A percentile compares a stretch with the other conserved stretches of the same genome.
These are phyloP conservation scores for Tor tambroides DNA, from an alignment of 2,113 vertebrate species.

Conservation along the genomic window DNA sequence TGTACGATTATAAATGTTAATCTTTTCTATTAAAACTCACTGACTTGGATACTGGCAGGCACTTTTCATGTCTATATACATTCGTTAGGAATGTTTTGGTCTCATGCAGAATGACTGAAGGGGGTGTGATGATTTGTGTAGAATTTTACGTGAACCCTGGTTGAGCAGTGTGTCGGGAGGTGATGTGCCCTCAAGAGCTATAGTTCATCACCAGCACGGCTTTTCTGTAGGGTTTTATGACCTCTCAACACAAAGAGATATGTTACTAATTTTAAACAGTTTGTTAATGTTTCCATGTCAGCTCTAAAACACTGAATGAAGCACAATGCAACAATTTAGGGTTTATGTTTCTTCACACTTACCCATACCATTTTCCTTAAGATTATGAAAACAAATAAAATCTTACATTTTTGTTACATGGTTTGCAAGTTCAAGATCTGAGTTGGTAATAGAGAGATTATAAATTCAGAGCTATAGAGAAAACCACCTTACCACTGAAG, in stretches of 20 bases:
- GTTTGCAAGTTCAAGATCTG: neutral
- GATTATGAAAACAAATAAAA: neutral
- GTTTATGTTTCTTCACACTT: too few relatives aligned
- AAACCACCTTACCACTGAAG: neutral
- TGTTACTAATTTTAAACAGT: too few relatives aligned
- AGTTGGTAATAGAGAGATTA: too few relatives aligned
- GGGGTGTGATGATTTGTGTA: neutral
- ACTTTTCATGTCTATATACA: conserved; percentile 58
- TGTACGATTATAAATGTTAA: conserved; percentile 64
- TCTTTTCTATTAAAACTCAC: conserved; percentile 68
- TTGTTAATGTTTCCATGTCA: too few relatives aligned
- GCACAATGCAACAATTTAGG: too few relatives aligned
- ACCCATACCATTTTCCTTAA: too few relatives aligned
- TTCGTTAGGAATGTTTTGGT: neutral
- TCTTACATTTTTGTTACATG: neutral
- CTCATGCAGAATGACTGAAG: neutral
- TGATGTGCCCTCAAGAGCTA: too few relatives aligned
- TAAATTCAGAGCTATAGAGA: too few relatives aligned
- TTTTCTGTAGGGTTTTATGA: neutral
- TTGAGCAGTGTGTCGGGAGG: too few relatives aligned
- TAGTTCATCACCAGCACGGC: neutral
- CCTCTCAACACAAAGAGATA: neutral
- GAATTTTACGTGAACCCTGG: neutral
- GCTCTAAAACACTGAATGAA: too few relatives aligned
- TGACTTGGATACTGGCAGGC: conserved; percentile 55